Percentiles rank a stretch among this genome's conserved stretches.
Evolutionary conservation across 2,113 vertebrate species (phyloP).

Genomic region (Oreocharis arfaki): DNA sequence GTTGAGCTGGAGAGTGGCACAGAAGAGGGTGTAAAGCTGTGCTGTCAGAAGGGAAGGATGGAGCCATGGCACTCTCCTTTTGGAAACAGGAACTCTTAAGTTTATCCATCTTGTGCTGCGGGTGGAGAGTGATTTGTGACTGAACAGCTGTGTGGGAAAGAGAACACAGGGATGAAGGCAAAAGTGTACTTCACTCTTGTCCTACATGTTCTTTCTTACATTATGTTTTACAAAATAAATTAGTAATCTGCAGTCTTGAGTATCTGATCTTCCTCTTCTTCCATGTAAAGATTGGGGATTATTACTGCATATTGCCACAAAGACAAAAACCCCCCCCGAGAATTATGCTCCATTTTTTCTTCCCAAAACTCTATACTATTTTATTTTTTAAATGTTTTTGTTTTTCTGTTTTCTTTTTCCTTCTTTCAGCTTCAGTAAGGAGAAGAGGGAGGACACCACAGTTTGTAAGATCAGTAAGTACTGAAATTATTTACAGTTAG

Average conservation of each 20-base stretch:
- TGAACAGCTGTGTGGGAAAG: not conserved
- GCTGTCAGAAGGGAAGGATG: not conserved
- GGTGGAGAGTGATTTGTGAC: not conserved
- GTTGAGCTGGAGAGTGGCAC: not conserved
- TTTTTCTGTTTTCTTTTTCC: not conserved
- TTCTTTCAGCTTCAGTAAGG: constrained; percentile 31
- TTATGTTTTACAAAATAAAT: not conserved
- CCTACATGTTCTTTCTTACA: not conserved
- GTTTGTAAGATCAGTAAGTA: constrained; percentile 55
- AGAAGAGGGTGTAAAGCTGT: not conserved
- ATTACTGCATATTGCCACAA: not conserved
- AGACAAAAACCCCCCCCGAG: not conserved
- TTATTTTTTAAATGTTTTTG: not conserved
- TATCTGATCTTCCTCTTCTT: not conserved
- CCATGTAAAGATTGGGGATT: not conserved
- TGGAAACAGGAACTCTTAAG: not conserved
- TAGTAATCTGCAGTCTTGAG: not conserved
- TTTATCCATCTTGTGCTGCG: not conserved
- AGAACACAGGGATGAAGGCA: not conserved
- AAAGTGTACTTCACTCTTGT: not conserved
- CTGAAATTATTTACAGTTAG: not conserved
- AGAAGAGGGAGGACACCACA: constrained; percentile 1
- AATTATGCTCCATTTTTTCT: not conserved
- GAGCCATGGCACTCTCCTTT: not conserved
- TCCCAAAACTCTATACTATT: not conserved